Conservation (phyloP, 2,113 vertebrate genomes). For the Macrotis lagotis region DNA sequence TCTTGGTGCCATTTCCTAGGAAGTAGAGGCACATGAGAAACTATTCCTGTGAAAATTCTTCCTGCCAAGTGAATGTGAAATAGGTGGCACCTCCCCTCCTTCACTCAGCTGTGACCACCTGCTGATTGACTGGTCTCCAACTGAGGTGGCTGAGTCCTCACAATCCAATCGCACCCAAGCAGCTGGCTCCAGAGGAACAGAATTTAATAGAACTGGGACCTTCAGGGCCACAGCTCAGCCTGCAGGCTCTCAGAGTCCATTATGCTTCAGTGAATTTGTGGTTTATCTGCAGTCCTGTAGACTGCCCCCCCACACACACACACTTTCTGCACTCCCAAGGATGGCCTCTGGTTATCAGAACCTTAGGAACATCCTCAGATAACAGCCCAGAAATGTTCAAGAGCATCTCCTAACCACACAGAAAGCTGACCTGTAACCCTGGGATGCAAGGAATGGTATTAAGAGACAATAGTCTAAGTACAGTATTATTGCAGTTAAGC, state of each 20-base stretch:
- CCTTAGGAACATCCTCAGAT: neutral
- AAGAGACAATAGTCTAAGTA: slow-evolving; percentile 16
- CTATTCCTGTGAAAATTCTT: slow-evolving; percentile 54
- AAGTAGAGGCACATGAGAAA: neutral
- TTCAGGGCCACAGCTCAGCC: slow-evolving; percentile 34
- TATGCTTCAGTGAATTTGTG: slow-evolving; percentile 62
- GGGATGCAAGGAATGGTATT: slow-evolving; percentile 36
- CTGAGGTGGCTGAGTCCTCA: neutral
- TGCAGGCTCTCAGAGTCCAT: slow-evolving; percentile 55
- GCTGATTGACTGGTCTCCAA: slow-evolving; percentile 7
- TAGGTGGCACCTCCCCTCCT: neutral
- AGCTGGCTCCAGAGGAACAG: slow-evolving; percentile 61
- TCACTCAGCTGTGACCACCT: slow-evolving; percentile 58
- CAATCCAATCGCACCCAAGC: neutral
- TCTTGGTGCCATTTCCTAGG: slow-evolving; percentile 10
- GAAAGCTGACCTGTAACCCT: slow-evolving; percentile 38
- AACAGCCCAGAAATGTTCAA: neutral
- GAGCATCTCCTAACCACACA: slow-evolving; percentile 21
- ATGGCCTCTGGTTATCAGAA: neutral
- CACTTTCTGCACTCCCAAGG: neutral
- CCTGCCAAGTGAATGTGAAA: slow-evolving; percentile 54
- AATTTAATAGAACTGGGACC: slow-evolving; percentile 71
- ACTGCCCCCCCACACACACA: slow-evolving; percentile 22
- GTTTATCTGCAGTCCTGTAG: slow-evolving; percentile 52
- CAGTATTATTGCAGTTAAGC: slow-evolving; percentile 47